phyloP scores from a whole-genome alignment of 2,888 invertebrate genomes.

The Rugalucina vietnamica region DNA sequence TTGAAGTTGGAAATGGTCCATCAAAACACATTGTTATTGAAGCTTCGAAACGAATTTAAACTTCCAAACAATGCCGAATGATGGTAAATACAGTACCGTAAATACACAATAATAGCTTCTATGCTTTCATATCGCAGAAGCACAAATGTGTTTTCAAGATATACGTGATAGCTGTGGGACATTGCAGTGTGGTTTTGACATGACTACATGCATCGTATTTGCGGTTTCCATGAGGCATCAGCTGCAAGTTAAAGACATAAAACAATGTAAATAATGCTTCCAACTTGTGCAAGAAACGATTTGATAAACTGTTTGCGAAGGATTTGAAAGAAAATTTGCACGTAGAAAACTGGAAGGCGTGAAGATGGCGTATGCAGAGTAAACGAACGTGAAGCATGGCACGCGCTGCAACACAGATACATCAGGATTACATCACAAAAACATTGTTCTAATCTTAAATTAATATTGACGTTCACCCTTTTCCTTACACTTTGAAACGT shows the following conservation, averaged over 20 bases:
- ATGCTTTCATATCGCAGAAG: too few species aligned
- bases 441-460: background rate
- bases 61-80: too few species aligned
- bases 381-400: background rate
- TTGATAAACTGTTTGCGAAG: constrained; percentile 4
- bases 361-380: background rate
- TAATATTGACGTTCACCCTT: background rate
- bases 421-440: constrained; percentile 7
- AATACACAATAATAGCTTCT: too few species aligned
- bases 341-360: background rate
- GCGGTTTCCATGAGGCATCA: background rate
- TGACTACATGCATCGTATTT: background rate
- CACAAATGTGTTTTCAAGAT: background rate
- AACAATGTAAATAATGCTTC: constrained; percentile 4
- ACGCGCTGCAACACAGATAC: background rate
- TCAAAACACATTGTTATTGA: too few species aligned
- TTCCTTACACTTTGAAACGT: constrained; percentile 2
- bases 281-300: background rate
- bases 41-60: too few species aligned
- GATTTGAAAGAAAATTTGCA: background rate
- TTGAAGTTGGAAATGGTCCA: background rate
- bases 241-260: constrained; percentile 5
- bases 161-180: background rate
- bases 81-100: too few species aligned
- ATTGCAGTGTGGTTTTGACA: background rate